Evolutionary conservation across 1,140 invertebrate species (phyloP).

Genomic region (Drosophila navojoa): DNA sequence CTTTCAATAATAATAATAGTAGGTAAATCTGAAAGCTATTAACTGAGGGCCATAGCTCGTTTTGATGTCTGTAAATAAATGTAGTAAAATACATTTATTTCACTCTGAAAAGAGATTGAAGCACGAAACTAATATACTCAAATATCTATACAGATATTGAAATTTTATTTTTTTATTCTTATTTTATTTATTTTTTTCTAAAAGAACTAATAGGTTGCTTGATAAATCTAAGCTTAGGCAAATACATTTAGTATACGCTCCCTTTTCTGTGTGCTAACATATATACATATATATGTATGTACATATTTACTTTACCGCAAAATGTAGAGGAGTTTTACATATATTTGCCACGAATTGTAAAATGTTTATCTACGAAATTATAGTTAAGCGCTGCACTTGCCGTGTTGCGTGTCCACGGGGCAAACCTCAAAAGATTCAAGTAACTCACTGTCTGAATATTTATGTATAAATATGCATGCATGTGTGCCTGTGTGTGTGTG

Average conservation of each 20-base stretch:
- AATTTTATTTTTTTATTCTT: too few species aligned
- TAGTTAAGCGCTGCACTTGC: slow-evolving; percentile 27
- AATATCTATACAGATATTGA: too few species aligned
- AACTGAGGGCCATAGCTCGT: too few species aligned
- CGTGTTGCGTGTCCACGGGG: slow-evolving; percentile 29
- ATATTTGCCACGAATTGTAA: slow-evolving; percentile 32
- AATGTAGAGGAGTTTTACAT: slow-evolving; percentile 25
- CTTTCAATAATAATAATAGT: too few species aligned
- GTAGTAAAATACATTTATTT: too few species aligned
- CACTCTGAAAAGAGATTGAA: too few species aligned
- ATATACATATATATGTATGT: slow-evolving; percentile 12
- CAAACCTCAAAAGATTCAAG: slow-evolving; percentile 64
- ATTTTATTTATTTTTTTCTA: too few species aligned
- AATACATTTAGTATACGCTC: slow-evolving; percentile 9
- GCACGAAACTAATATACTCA: too few species aligned
- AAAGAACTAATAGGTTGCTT: too few species aligned
- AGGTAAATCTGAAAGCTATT: too few species aligned
- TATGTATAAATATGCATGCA: slow-evolving; percentile 6
- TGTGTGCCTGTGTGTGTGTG: slow-evolving; percentile 7
- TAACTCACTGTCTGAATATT: slow-evolving; percentile 17
- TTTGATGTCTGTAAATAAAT: too few species aligned
- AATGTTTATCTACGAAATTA: slow-evolving; percentile 65
- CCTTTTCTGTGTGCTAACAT: neutral
- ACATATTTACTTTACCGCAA: slow-evolving; percentile 1
- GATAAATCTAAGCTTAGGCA: too few species aligned